Conservation (phyloP, 64 coral and sea anemone species). For the Anthopleura sola region DNA sequence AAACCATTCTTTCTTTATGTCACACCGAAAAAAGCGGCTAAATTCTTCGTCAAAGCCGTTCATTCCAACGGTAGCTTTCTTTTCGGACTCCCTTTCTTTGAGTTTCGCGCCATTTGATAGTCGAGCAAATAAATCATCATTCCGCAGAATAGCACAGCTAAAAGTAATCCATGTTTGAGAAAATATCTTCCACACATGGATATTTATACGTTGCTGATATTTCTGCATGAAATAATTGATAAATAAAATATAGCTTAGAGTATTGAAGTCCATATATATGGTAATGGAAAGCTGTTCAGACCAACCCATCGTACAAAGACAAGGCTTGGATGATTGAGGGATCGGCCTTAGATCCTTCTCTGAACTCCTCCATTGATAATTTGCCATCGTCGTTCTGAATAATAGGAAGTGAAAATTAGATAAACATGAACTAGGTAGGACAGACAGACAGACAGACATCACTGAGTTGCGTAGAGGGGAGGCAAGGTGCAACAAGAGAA, state of each 20-base stretch:
- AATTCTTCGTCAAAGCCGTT: no score
- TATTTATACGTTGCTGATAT: not conserved
- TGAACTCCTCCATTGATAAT: slow-evolving; percentile 94
- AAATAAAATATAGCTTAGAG: not conserved
- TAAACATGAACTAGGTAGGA: no score
- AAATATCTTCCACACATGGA: not conserved
- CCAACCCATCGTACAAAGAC: slow-evolving; percentile 94
- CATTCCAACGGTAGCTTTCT: no score
- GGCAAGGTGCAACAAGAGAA: no score
- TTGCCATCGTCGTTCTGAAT: slow-evolving; percentile 90
- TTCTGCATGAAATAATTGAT: not conserved
- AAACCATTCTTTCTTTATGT: no score
- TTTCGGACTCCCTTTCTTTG: no score
- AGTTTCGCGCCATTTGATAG: no score
- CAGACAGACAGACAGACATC: no score
- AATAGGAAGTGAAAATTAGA: not conserved
- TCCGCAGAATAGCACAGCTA: not conserved
- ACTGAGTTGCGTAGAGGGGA: no score
- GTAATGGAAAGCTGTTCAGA: slow-evolving; percentile 13
- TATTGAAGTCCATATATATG: not conserved
- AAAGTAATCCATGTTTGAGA: not conserved
- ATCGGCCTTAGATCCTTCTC: slow-evolving; percentile 94
- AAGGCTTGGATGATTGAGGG: slow-evolving; percentile 97
- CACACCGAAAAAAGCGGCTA: no score
- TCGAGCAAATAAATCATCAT: not conserved